Conservation (phyloP, 2,797 vertebrate genomes). For the Crax fasciolata region DNA sequence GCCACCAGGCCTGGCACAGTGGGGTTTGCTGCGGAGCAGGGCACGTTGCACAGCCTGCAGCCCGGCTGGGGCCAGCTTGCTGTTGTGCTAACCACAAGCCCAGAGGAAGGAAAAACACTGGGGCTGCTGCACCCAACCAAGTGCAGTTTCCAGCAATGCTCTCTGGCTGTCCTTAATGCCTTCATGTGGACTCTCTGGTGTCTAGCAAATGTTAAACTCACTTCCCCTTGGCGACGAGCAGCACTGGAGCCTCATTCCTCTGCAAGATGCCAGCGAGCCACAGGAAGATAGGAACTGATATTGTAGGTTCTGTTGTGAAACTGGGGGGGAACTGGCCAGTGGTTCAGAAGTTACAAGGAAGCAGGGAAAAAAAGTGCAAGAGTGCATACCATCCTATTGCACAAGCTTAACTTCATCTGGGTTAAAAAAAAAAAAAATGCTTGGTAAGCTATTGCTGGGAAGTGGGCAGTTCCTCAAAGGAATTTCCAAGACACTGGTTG, state of each 20-base stretch:
- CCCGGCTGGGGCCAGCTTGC: background rate
- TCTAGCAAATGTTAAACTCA: background rate
- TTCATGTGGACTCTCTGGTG: background rate
- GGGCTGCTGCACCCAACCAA: background rate
- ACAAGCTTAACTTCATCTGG: background rate
- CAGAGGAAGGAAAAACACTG: background rate
- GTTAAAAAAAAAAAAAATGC: background rate
- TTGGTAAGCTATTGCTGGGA: background rate
- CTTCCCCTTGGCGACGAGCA: background rate
- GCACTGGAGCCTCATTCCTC: background rate
- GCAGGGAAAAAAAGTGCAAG: background rate
- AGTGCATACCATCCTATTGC: background rate
- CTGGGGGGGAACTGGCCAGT: background rate
- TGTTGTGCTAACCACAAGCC: slow-evolving; percentile 13
- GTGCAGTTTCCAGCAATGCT: background rate
- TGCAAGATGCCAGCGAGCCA: background rate
- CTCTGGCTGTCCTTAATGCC: background rate
- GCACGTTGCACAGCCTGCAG: background rate
- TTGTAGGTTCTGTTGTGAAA: background rate
- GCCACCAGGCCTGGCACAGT: background rate
- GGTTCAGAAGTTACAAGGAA: background rate
- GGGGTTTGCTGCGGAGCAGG: background rate
- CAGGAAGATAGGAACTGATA: background rate
- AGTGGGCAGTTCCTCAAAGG: background rate
- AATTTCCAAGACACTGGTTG: background rate